These are phyloP conservation scores for Bryconaethiops microstoma DNA, from an alignment of 2,797 vertebrate species.

Conservation along the genomic window DNA sequence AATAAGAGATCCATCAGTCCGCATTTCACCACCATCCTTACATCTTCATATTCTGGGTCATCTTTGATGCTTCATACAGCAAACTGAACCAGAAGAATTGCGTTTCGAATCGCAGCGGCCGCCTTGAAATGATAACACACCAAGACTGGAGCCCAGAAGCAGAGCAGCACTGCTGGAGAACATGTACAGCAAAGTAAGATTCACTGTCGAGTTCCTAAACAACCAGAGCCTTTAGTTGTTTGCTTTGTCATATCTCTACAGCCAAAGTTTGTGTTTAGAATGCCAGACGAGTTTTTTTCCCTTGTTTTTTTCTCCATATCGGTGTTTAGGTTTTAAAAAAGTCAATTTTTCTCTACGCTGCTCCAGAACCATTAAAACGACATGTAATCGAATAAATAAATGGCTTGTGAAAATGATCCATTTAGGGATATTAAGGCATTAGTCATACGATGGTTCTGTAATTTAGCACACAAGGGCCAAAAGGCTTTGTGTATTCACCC, in stretches of 20 bases:
- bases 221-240: not conserved
- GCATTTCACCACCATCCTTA: not conserved
- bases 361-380: not conserved
- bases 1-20: conserved; percentile 6
- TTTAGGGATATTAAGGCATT: conserved; percentile 8
- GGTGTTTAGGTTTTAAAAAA: not conserved
- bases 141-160: conserved; percentile 22
- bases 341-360: not conserved
- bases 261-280: not conserved
- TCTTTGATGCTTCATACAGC: conserved; percentile 18
- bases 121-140: not conserved
- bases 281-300: not conserved
- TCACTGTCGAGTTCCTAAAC: not conserved
- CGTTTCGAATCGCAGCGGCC: not conserved
- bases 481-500: not conserved
- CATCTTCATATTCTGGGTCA: conserved; percentile 30
- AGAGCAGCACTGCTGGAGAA: not conserved
- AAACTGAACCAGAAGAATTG: conserved; percentile 11
- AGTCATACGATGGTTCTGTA: not conserved
- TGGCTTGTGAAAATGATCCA: conserved; percentile 3
- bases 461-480: conserved; percentile 20
- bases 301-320: not conserved
- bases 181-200: conserved; percentile 12
- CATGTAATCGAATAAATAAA: not conserved
- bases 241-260: conserved; percentile 4